A percentile compares a stretch with the other conserved stretches of the same genome.
Evolutionary conservation across 2,888 invertebrate genomes (phyloP).

Genomic region (Hesperia comma): DNA sequence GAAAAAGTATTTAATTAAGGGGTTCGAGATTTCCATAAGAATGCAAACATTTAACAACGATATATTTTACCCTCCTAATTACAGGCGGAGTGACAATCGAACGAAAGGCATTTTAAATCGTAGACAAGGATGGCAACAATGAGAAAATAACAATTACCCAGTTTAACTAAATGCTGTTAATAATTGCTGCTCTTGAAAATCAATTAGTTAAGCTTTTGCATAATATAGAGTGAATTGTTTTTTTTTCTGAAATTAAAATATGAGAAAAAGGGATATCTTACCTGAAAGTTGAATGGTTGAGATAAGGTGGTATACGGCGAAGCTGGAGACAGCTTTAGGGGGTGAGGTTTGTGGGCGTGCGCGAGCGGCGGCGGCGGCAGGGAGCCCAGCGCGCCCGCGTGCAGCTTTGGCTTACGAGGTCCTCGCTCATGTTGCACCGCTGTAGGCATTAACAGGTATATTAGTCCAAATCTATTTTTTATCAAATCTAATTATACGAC

Average conservation of each 20-base stretch:
- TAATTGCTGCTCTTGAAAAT: background rate
- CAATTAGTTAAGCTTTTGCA: no score
- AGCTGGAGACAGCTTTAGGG: constrained; percentile 74
- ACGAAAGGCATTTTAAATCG: background rate
- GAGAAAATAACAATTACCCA: background rate
- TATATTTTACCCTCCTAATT: background rate
- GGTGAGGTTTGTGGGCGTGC: constrained; percentile 71
- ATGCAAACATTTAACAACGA: background rate
- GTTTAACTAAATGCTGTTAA: background rate
- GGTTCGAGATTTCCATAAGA: background rate
- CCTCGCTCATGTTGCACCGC: constrained; percentile 99
- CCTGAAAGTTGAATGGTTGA: constrained; percentile 76
- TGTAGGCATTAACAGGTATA: constrained; percentile 60
- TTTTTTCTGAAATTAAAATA: no score
- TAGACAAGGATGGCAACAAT: background rate
- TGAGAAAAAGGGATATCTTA: constrained; percentile 42
- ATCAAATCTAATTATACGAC: no score
- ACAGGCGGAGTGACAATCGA: background rate
- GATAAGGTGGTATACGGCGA: constrained; percentile 71
- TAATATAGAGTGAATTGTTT: no score
- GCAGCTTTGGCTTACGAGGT: constrained; percentile 95
- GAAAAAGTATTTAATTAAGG: background rate
- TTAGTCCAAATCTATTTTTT: no score
- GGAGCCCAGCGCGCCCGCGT: constrained; percentile 74
- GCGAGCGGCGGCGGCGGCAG: constrained; percentile 63